phyloP scores from a whole-genome alignment of 2,797 vertebrate genomes.

The Peromyscus eremicus region DNA sequence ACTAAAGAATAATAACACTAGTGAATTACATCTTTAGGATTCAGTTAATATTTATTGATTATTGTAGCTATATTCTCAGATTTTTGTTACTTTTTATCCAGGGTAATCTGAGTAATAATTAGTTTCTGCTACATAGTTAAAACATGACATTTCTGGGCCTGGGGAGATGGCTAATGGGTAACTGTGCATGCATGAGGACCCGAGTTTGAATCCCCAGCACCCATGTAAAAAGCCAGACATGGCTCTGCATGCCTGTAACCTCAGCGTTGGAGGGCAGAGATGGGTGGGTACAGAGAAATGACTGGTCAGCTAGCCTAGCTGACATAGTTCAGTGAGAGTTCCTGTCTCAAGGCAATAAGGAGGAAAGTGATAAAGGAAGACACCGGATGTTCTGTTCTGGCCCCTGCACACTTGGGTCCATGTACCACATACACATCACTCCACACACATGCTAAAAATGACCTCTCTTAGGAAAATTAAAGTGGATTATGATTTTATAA shows the following conservation, averaged over 20 bases:
- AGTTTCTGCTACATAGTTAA: slow-evolving; percentile 38
- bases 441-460: neutral
- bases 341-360: neutral
- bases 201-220: neutral
- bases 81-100: slow-evolving; percentile 64
- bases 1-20: slow-evolving; percentile 53
- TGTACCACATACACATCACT: neutral
- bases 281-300: neutral
- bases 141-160: slow-evolving; percentile 42
- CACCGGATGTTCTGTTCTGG: neutral
- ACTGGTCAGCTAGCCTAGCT: neutral
- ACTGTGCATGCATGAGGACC: neutral
- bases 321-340: neutral
- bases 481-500: slow-evolving; percentile 25
- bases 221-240: neutral
- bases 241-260: neutral
- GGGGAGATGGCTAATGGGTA: neutral
- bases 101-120: slow-evolving; percentile 49
- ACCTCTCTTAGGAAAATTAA: slow-evolving; percentile 30
- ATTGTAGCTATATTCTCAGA: slow-evolving; percentile 35
- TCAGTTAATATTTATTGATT: slow-evolving; percentile 67
- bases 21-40: slow-evolving; percentile 48
- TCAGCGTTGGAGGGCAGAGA: neutral
- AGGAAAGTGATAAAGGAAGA: neutral
- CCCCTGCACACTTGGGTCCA: neutral